A percentile compares a stretch with the other conserved stretches of the same genome.
Conservation (phyloP, 1,140 invertebrate species). For the Bombus cullumanus region DNA sequence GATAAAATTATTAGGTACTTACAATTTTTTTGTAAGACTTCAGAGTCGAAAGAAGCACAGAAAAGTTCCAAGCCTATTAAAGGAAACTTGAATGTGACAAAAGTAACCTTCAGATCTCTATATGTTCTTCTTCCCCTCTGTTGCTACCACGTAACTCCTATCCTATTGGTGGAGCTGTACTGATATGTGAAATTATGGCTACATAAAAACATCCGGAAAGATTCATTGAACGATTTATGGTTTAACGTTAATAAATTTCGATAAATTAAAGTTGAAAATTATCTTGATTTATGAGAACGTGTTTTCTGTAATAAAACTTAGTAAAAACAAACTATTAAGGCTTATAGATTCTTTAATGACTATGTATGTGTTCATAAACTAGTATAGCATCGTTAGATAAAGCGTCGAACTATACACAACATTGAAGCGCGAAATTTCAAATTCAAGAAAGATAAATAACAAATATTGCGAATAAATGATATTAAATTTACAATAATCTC, state of each 20-base stretch:
- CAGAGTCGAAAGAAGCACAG: background rate
- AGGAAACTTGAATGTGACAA: background rate
- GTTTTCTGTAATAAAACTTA: too few relatives aligned
- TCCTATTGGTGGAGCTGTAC: background rate
- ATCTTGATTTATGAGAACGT: background rate
- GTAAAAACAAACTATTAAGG: background rate
- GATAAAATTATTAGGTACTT: background rate
- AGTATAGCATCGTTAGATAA: too few relatives aligned
- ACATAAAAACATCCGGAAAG: background rate
- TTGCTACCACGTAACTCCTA: background rate
- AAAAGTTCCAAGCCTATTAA: background rate
- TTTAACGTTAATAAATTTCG: background rate
- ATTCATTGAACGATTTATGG: background rate
- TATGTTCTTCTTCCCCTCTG: background rate
- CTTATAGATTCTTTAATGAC: background rate
- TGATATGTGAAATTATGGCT: background rate
- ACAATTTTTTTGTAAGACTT: background rate
- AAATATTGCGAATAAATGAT: background rate
- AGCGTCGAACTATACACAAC: background rate
- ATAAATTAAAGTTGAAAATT: background rate
- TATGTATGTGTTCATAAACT: background rate
- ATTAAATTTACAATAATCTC: background rate
- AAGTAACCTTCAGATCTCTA: background rate
- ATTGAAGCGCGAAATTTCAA: background rate
- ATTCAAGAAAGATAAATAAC: background rate